Evolutionary conservation across 2,797 vertebrate species (phyloP), one percentile per base, ranked within the genome.

Genomic region (Coreius guichenoti): DNA sequence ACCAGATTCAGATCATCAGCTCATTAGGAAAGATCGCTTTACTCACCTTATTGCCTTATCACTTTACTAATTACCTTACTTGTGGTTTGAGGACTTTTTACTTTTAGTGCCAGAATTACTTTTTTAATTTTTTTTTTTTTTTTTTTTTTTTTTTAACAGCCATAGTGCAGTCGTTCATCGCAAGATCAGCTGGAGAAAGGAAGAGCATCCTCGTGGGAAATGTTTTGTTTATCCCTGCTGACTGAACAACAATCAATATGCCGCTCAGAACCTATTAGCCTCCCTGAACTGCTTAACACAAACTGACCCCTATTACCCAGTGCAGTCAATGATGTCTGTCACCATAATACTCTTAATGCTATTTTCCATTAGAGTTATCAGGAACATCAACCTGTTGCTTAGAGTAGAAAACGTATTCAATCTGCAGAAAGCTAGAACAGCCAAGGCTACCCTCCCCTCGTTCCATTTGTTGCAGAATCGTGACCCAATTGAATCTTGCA

Each of bases 221-320:
- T 91, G 88, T 91, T 93, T 92, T 92, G 92, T 93, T 93, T 93
- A 92, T 92, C 90, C 91, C 88, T 92, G 87, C 90, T 91, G 92
- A 88, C 92, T 90, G 86, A 90, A 87, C 87, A 79, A 80, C 90
- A 92, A 94, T 96, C 95, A 93, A 95, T 96, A 94, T 87, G 90
- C 91, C 89, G 90, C 92, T 92, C 89, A 88, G 84, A 93, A 91
- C 93, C 91, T 92, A 94, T 95, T 95, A 95, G 91, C 93, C 92
- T 88, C 73, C 89, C 76, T 93, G 94, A 95, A 95, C 94, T 94
- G 90, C 93, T 95, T 94, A 94, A 94, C 93, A 94, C 90, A 88
- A 87, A 88, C 90, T 91, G 90, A 87, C 92, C 92, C 88, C 91
- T 82, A 94, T 94, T 93, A 93, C 93, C 92, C 91, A 89, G 87